Percentiles rank a stretch among this genome's conserved stretches.
Evolutionary conservation across 2,888 invertebrate species (phyloP).

Genomic region (Microctonus aethiopoides): DNA sequence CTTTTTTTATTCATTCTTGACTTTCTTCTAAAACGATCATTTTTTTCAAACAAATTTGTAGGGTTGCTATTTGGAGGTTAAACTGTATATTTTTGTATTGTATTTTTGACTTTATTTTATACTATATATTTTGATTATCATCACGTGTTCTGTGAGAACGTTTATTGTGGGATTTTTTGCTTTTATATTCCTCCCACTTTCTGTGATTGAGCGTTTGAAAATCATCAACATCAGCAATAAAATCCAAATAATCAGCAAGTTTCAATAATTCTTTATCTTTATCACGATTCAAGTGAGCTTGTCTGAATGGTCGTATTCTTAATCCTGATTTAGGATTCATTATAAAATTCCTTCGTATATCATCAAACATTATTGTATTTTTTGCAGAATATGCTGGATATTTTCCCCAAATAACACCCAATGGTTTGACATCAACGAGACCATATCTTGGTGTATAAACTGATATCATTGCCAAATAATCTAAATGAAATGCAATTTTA

Average conservation of each 20-base stretch:
- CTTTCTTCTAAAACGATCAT: background rate
- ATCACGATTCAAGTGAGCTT: conserved; percentile 88
- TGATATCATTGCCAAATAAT: conserved; percentile 94
- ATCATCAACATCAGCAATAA: conserved; percentile 85
- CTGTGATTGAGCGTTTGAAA: conserved; percentile 88
- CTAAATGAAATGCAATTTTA: conserved; percentile 92
- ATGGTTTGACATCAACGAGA: conserved; percentile 92
- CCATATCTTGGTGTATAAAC: conserved; percentile 92
- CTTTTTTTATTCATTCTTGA: background rate
- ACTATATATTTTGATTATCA: conserved; percentile 44
- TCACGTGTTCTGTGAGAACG: conserved; percentile 43
- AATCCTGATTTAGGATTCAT: conserved; percentile 97
- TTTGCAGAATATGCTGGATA: conserved; percentile 87
- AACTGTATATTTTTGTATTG: background rate
- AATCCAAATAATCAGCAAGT: conserved; percentile 83
- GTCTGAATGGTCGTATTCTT: conserved; percentile 88
- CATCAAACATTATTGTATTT: conserved; percentile 99
- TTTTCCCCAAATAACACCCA: conserved; percentile 97
- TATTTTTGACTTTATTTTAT: background rate
- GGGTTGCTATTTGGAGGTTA: no score
- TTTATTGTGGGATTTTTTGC: conserved; percentile 61
- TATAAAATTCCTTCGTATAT: conserved; percentile 92
- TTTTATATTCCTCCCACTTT: conserved; percentile 88
- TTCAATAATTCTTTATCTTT: conserved; percentile 86
- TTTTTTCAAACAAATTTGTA: no score